A percentile compares a stretch with the other conserved stretches of the same genome.
Evolutionary conservation across 2,113 vertebrate species (phyloP).

Genomic region (Sceloporus tristichus): DNA sequence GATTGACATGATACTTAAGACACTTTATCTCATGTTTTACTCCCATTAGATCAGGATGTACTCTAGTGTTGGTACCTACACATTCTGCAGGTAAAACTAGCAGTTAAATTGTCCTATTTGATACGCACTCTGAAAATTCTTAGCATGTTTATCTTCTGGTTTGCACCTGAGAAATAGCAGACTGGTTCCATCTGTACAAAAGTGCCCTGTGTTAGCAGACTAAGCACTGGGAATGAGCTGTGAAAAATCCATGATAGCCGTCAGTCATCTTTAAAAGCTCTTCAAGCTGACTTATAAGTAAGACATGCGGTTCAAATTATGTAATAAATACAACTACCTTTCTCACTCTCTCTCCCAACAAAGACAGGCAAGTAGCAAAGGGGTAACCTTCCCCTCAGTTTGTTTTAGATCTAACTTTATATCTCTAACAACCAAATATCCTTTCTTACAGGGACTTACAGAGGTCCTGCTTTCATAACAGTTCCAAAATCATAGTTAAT

Average conservation of each 20-base stretch:
- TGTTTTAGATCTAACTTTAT: slow-evolving; percentile 37
- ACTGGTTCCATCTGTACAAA: slow-evolving; percentile 17
- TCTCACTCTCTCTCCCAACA: slow-evolving; percentile 14
- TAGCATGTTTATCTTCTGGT: slow-evolving; percentile 45
- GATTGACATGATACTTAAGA: not conserved
- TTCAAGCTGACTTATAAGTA: slow-evolving; percentile 27
- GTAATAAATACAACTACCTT: slow-evolving; percentile 10
- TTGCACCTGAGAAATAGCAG: slow-evolving; percentile 50
- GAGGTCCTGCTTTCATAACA: slow-evolving; percentile 57
- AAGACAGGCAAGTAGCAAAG: slow-evolving; percentile 44
- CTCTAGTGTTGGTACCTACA: not conserved
- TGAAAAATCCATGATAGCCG: slow-evolving; percentile 51
- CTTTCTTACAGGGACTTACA: slow-evolving; percentile 40
- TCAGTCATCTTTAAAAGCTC: slow-evolving; percentile 57
- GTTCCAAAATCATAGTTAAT: slow-evolving; percentile 51
- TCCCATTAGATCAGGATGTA: slow-evolving; percentile 2
- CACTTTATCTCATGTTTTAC: rapidly evolving
- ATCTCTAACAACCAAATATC: not conserved
- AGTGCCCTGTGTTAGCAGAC: slow-evolving; percentile 46
- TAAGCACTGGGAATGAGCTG: slow-evolving; percentile 32
- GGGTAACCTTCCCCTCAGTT: not conserved
- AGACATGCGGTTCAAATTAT: not conserved
- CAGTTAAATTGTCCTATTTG: not conserved
- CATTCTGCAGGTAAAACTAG: slow-evolving; percentile 30
- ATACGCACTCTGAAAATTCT: slow-evolving; percentile 43